Evolutionary conservation across 2,113 vertebrate species (phyloP).

Genomic region (Oenanthe oenanthe): DNA sequence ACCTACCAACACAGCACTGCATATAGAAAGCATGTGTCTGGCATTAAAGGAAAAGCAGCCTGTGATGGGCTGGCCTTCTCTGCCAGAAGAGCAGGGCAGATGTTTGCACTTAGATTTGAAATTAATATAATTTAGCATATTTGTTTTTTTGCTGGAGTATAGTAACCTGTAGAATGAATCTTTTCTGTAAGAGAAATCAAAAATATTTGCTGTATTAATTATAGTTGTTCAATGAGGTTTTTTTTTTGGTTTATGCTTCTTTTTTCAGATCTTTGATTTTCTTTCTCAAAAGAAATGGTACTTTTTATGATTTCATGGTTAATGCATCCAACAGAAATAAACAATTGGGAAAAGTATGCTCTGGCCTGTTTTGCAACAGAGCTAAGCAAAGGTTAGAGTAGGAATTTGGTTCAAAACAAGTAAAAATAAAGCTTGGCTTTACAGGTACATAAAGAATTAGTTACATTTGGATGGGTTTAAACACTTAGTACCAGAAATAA

Average conservation of each 20-base stretch:
- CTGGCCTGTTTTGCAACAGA: background rate
- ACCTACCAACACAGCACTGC: background rate
- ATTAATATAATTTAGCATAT: rapidly evolving
- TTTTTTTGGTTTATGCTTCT: background rate
- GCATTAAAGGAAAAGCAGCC: background rate
- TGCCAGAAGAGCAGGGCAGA: background rate
- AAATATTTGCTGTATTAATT: background rate
- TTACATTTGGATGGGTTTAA: background rate
- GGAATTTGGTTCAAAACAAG: background rate
- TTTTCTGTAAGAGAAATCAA: background rate
- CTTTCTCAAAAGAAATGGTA: background rate
- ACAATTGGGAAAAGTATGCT: background rate
- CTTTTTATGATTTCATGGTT: background rate
- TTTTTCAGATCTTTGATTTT: background rate
- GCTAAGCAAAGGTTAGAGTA: background rate
- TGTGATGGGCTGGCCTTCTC: background rate
- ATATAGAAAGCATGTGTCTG: background rate
- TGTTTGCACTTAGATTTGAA: background rate
- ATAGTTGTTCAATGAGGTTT: background rate
- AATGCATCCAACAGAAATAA: background rate
- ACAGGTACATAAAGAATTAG: background rate
- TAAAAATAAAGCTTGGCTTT: background rate
- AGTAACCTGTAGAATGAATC: background rate
- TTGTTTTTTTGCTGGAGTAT: background rate
- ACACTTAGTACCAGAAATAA: background rate